These are phyloP conservation scores for Merodon equestris DNA, from an alignment of 2,888 invertebrate species.

Conservation along the genomic window DNA sequence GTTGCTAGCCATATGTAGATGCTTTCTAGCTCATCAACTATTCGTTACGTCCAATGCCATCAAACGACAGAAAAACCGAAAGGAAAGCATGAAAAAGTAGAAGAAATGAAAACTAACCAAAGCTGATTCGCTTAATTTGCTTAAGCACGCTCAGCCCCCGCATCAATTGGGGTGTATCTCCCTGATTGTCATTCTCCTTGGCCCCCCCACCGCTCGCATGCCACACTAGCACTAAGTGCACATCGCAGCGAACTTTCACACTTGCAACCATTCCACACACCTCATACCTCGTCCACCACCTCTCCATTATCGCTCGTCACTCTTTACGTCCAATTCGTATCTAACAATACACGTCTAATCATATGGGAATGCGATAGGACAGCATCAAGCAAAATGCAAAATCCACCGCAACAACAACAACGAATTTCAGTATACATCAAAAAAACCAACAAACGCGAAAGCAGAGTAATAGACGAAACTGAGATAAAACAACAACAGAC, in stretches of 20 bases:
- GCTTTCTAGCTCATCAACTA: too few relatives aligned
- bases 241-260: slow-evolving; percentile 45
- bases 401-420: slow-evolving; percentile 36
- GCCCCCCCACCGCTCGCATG: too few relatives aligned
- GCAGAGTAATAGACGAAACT: slow-evolving; percentile 36
- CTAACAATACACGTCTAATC: slow-evolving; percentile 35
- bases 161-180: slow-evolving; percentile 11
- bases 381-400: slow-evolving; percentile 8
- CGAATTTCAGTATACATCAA: slow-evolving; percentile 67
- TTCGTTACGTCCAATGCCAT: too few relatives aligned
- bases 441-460: slow-evolving; percentile 56
- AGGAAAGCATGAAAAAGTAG: too few relatives aligned
- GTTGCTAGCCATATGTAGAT: too few relatives aligned
- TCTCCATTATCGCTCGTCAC: not conserved
- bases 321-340: not conserved
- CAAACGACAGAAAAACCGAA: too few relatives aligned
- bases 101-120: slow-evolving; percentile 2
- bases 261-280: slow-evolving; percentile 7
- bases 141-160: slow-evolving; percentile 49
- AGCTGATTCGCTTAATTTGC: slow-evolving; percentile 51
- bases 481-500: slow-evolving; percentile 44
- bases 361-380: slow-evolving; percentile 28
- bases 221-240: too few relatives aligned
- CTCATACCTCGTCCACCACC: slow-evolving; percentile 32
- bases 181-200: not conserved